Evolutionary conservation across 2,113 vertebrate species (phyloP).

Genomic region (Lepus europaeus): DNA sequence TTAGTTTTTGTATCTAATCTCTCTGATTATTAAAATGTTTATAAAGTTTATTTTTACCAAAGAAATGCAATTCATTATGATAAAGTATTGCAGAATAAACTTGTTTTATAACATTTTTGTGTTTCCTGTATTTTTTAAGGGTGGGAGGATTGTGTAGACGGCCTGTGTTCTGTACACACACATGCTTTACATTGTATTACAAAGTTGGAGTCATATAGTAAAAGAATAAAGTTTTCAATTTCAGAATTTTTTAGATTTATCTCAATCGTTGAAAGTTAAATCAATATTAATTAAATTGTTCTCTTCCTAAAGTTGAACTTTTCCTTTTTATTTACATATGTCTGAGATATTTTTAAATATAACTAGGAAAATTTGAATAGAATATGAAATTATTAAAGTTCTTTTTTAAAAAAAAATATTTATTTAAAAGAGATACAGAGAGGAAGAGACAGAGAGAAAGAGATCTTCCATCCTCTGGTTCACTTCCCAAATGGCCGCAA

Average conservation of each 20-base stretch:
- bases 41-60: conserved; percentile 99
- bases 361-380: background rate
- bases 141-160: background rate
- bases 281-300: background rate
- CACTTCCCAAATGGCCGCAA: too few species aligned
- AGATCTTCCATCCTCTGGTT: too few species aligned
- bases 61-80: conserved; percentile 99
- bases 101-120: conserved; percentile 93
- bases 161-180: background rate
- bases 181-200: background rate
- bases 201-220: conserved; percentile 11
- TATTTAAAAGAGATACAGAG: too few species aligned
- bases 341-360: conserved; percentile 30
- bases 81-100: conserved; percentile 99
- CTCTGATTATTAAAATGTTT: conserved; percentile 99
- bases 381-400: background rate
- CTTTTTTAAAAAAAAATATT: too few species aligned
- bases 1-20: conserved; percentile 99
- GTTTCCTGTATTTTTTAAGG: conserved; percentile 71
- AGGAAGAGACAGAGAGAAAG: too few species aligned
- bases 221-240: conserved; percentile 39
- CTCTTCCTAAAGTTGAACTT: conserved; percentile 9
- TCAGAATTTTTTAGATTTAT: background rate
- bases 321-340: background rate
- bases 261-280: too few species aligned